Percentiles rank a stretch among this genome's conserved stretches.
phyloP scores from a whole-genome alignment of 2,797 vertebrate genomes.

The Myotis myotis region DNA sequence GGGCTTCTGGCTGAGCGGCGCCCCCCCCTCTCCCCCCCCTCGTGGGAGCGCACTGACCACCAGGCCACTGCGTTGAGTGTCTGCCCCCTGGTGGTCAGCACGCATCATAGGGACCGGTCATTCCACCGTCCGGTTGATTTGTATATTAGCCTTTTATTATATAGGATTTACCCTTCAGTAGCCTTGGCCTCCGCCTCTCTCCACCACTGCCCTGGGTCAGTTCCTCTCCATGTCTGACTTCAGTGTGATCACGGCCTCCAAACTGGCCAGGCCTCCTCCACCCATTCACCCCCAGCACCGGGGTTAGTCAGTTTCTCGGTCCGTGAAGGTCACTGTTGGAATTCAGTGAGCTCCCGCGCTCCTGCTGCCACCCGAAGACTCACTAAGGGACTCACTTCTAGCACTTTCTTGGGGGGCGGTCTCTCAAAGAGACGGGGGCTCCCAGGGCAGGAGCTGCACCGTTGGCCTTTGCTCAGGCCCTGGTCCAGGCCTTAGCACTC shows the following conservation, averaged over 20 bases:
- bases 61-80: too few species aligned
- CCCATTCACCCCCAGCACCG: background rate
- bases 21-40: too few species aligned
- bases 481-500: background rate
- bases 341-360: fast-evolving
- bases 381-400: background rate
- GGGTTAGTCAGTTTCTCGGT: background rate
- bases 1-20: too few species aligned
- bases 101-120: too few species aligned
- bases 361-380: background rate
- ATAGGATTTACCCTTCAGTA: fast-evolving
- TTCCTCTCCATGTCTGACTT: background rate
- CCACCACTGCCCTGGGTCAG: background rate
- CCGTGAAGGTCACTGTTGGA: fast-evolving
- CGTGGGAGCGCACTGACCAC: too few species aligned
- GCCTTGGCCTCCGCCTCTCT: background rate
- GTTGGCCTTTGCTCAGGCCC: background rate
- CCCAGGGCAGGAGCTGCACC: background rate
- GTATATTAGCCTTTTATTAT: too few species aligned
- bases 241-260: background rate
- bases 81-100: too few species aligned
- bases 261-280: background rate
- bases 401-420: background rate
- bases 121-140: too few species aligned
- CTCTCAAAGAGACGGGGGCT: background rate